phyloP scores from a whole-genome alignment of 2,113 vertebrate species.

The Cyprinus carpio region DNA sequence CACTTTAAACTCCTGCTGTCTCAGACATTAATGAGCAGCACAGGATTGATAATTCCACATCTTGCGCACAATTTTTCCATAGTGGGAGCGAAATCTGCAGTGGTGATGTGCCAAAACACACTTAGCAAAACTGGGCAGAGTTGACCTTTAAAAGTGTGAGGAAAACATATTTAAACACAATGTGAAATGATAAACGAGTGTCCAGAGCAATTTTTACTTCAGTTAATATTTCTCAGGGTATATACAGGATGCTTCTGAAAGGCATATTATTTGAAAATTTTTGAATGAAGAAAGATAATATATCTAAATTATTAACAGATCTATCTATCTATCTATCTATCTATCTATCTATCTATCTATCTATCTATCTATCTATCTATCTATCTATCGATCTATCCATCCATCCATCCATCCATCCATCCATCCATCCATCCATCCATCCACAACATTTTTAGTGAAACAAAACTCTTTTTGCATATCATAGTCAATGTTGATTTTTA shows the following conservation, averaged over 20 bases:
- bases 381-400: no score
- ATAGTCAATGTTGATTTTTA: background rate
- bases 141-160: conserved; percentile 58
- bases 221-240: background rate
- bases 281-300: no score
- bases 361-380: no score
- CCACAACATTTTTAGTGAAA: no score
- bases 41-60: conserved; percentile 44
- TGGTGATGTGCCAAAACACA: conserved; percentile 53
- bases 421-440: background rate
- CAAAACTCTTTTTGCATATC: no score
- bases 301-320: no score
- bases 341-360: no score
- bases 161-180: conserved; percentile 51
- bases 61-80: conserved; percentile 16
- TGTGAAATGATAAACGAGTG: conserved; percentile 34
- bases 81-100: conserved; percentile 31
- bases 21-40: conserved; percentile 34
- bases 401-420: background rate
- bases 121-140: conserved; percentile 47
- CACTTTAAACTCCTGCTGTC: conserved; percentile 10
- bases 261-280: no score
- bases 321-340: background rate
- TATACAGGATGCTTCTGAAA: background rate
- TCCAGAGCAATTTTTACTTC: background rate